phyloP scores from a whole-genome alignment of 2,888 invertebrate species.

The Apoda limacodes region DNA sequence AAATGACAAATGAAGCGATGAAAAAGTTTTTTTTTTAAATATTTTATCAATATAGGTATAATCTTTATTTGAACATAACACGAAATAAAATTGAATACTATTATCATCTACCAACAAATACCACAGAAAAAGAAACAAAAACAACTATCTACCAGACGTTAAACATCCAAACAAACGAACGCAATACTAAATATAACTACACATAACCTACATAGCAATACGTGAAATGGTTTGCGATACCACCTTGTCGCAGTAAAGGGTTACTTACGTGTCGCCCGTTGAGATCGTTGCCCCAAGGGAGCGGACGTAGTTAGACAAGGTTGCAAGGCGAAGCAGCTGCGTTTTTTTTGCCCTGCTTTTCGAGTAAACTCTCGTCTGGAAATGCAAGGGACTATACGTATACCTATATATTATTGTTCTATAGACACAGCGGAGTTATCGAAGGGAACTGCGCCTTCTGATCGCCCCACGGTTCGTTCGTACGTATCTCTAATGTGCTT shows the following conservation, averaged over 20 bases:
- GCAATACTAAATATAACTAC: conserved; percentile 58
- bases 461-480: too few species aligned
- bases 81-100: too few species aligned
- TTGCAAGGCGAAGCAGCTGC: conserved; percentile 42
- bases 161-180: conserved; percentile 39
- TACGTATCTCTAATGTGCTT: too few species aligned
- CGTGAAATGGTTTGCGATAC: conserved; percentile 29
- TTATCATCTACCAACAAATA: too few species aligned
- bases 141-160: conserved; percentile 25
- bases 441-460: conserved; percentile 27
- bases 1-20: too few species aligned
- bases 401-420: conserved; percentile 37
- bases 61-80: too few species aligned
- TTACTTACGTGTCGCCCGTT: too few species aligned
- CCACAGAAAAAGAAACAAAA: conserved; percentile 14
- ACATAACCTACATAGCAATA: conserved; percentile 36
- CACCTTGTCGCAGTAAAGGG: conserved; percentile 42
- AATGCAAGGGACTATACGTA: conserved; percentile 41
- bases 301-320: conserved; percentile 41
- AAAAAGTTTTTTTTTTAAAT: too few species aligned
- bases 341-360: conserved; percentile 55
- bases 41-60: too few species aligned
- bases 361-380: conserved; percentile 46
- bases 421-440: conserved; percentile 39
- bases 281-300: conserved; percentile 28